Conservation (phyloP, 2,888 invertebrate genomes). For the Acanthosepion pharaonis region DNA sequence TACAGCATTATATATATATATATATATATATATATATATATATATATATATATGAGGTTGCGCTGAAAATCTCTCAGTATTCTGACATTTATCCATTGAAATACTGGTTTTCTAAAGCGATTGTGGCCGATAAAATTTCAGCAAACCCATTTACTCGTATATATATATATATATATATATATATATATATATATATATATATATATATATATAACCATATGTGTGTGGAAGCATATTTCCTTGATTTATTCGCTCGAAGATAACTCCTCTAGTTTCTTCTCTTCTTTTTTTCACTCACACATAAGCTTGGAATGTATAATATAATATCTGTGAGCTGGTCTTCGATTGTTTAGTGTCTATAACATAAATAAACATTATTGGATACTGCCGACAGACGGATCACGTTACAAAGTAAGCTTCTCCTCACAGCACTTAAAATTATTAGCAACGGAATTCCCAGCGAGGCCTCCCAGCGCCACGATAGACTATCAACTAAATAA, state of each 20-base stretch:
- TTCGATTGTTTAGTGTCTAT: not conserved
- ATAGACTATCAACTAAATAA: not conserved
- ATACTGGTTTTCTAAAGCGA: too few relatives aligned
- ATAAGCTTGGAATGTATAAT: not conserved
- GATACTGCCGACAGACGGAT: constrained; percentile 16
- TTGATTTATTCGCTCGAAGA: not conserved
- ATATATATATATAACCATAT: not conserved
- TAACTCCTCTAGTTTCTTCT: not conserved
- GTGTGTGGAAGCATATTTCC: not conserved
- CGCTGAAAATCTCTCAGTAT: too few relatives aligned
- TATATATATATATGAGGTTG: too few relatives aligned
- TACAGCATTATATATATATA: too few relatives aligned
- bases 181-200: not conserved
- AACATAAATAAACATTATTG: constrained; percentile 33
- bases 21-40: too few relatives aligned
- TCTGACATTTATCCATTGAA: too few relatives aligned
- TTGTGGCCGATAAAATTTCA: too few relatives aligned
- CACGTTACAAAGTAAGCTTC: not conserved
- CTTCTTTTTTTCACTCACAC: not conserved
- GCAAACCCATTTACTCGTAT: too few relatives aligned
- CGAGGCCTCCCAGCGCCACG: not conserved
- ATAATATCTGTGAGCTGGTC: not conserved
- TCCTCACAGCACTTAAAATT: constrained; percentile 22
- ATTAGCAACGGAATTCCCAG: not conserved
- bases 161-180: not conserved